Evolutionary conservation across 2,797 vertebrate species (phyloP).

Genomic region (Semaprochilodus insignis): DNA sequence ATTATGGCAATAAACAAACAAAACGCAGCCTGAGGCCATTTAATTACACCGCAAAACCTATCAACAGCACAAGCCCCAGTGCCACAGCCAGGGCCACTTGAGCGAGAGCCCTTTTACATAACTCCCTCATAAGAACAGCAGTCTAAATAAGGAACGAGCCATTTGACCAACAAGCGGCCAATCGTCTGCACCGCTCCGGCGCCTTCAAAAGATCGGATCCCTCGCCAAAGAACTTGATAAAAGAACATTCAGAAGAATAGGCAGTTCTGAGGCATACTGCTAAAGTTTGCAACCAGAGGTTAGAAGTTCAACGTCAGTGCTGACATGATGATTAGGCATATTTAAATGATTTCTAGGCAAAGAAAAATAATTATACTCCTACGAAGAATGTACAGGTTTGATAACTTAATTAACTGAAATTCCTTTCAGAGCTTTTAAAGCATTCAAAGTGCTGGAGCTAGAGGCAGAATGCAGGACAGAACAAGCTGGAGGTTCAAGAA

Average conservation of each 20-base stretch:
- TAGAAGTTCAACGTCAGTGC: too few relatives aligned
- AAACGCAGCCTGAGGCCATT: conserved; percentile 26
- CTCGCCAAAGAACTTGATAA: not conserved
- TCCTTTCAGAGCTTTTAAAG: not conserved
- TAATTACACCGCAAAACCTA: not conserved
- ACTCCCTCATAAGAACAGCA: not conserved
- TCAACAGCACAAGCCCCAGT: not conserved
- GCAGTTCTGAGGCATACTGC: not conserved
- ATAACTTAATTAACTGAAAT: not conserved
- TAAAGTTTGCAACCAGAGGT: not conserved
- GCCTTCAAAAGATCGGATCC: too few relatives aligned
- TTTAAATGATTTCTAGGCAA: conserved; percentile 4
- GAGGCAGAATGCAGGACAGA: too few relatives aligned
- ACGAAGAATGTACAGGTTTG: not conserved
- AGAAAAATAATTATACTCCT: not conserved
- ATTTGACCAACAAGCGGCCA: not conserved
- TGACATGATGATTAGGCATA: not conserved
- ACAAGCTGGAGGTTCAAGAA: too few relatives aligned
- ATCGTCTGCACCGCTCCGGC: not conserved
- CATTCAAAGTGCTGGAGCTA: too few relatives aligned
- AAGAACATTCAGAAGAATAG: not conserved
- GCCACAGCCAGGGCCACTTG: conserved; percentile 1
- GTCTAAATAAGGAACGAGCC: not conserved
- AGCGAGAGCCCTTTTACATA: not conserved
- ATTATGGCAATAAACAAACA: conserved; percentile 68